Percentiles rank a stretch among this genome's conserved stretches.
Conservation (phyloP, 2,113 vertebrate genomes). For the Antennarius striatus region DNA sequence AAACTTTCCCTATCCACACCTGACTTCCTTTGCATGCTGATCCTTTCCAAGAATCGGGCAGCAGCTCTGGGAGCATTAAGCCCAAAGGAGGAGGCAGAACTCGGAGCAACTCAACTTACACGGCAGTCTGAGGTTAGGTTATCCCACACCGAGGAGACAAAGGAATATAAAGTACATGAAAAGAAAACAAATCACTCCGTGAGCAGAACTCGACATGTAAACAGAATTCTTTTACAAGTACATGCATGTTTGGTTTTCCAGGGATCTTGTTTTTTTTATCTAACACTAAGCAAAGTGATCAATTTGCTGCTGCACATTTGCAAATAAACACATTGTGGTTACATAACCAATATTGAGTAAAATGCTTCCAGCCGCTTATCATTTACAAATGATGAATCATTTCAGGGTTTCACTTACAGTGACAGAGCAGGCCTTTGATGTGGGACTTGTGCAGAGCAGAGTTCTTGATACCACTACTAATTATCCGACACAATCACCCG, state of each 20-base stretch:
- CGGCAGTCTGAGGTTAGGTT: conserved; percentile 58
- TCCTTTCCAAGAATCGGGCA: conserved; percentile 77
- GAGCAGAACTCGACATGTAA: neutral
- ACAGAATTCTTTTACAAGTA: neutral
- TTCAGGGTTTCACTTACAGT: conserved; percentile 60
- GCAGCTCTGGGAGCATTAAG: conserved; percentile 66
- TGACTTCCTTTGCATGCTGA: conserved; percentile 71
- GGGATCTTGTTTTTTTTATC: too few species aligned
- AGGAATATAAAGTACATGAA: conserved; percentile 45
- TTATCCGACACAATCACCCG: conserved; percentile 34
- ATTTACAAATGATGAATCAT: conserved; percentile 72
- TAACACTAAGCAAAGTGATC: neutral
- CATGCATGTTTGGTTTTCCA: too few species aligned
- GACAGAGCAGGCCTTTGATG: conserved; percentile 76
- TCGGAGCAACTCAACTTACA: conserved; percentile 55
- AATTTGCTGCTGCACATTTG: neutral
- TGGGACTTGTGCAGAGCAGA: conserved; percentile 56
- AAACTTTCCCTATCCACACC: conserved; percentile 44
- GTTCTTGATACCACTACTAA: conserved; percentile 55
- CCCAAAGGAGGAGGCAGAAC: conserved; percentile 60
- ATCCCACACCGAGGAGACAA: conserved; percentile 50
- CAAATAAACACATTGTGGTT: conserved; percentile 17
- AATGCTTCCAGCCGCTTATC: conserved; percentile 37
- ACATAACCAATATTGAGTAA: conserved; percentile 30
- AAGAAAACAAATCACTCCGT: conserved; percentile 28